Evolutionary conservation across 2,888 invertebrate species (phyloP).

Genomic region (Flexamia atlantica): DNA sequence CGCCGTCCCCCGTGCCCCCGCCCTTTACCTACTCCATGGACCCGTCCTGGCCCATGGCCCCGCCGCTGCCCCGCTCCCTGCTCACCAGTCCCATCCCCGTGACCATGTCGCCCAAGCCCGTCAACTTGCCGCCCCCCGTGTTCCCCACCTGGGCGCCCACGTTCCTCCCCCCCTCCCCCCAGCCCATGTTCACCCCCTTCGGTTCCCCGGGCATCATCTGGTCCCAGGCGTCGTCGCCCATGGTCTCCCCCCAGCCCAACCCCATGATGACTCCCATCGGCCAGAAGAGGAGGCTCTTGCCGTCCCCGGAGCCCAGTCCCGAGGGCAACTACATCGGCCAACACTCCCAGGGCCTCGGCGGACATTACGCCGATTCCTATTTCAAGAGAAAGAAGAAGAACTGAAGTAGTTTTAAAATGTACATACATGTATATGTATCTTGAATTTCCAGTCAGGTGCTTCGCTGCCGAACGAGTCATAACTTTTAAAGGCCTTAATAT

Average conservation of each 20-base stretch:
- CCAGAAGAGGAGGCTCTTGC: slow-evolving; percentile 75
- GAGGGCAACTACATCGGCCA: slow-evolving; percentile 77
- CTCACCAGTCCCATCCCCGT: slow-evolving; percentile 68
- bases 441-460: slow-evolving; percentile 42
- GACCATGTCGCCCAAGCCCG: slow-evolving; percentile 65
- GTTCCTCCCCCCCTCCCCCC: slow-evolving; percentile 66
- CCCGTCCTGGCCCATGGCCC: slow-evolving; percentile 59
- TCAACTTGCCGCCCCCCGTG: slow-evolving; percentile 65
- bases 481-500: slow-evolving; percentile 50
- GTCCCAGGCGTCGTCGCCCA: slow-evolving; percentile 68
- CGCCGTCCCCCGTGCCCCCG: slow-evolving; percentile 49
- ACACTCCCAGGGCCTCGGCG: slow-evolving; percentile 77
- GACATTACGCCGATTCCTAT: slow-evolving; percentile 77
- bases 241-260: slow-evolving; percentile 67
- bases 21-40: slow-evolving; percentile 64
- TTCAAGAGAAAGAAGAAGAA: slow-evolving; percentile 74
- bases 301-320: slow-evolving; percentile 76
- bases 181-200: slow-evolving; percentile 65
- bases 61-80: slow-evolving; percentile 62
- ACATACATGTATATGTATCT: slow-evolving; percentile 42
- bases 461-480: slow-evolving; percentile 29
- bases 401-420: slow-evolving; percentile 38
- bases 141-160: slow-evolving; percentile 66
- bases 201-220: slow-evolving; percentile 64
- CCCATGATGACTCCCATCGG: slow-evolving; percentile 72